phyloP scores from a whole-genome alignment of 1,140 invertebrate species.

The Drosophila novamexicana region DNA sequence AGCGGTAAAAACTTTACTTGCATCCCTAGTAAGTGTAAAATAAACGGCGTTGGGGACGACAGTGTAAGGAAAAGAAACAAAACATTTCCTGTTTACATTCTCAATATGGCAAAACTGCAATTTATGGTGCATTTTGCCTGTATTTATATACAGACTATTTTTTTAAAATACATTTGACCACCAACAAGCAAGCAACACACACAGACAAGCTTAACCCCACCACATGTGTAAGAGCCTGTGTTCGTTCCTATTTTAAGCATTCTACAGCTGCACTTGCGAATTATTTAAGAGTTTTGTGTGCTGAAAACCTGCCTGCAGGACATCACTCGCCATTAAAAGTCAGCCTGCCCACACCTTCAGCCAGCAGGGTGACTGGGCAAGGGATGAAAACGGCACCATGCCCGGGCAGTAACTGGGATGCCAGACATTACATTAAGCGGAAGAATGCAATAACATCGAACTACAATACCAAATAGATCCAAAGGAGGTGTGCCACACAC shows the following conservation, averaged over 20 bases:
- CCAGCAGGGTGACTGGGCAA: not conserved
- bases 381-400: not conserved
- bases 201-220: conserved; percentile 1
- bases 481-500: conserved; percentile 19
- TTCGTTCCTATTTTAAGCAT: conserved; percentile 1
- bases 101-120: conserved; percentile 73
- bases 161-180: conserved; percentile 26
- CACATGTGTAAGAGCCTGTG: conserved; percentile 17
- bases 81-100: conserved; percentile 80
- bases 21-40: conserved; percentile 5
- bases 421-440: conserved; percentile 62
- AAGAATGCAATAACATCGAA: conserved; percentile 70
- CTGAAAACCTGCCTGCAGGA: conserved; percentile 70
- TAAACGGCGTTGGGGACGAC: conserved; percentile 16
- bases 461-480: conserved; percentile 41
- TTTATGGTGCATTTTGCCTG: conserved; percentile 71
- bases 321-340: conserved; percentile 68
- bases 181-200: not conserved
- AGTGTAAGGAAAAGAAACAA: conserved; percentile 42
- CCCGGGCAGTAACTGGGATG: conserved; percentile 14
- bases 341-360: not conserved
- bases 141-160: conserved; percentile 26
- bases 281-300: conserved; percentile 74
- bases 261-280: conserved; percentile 32
- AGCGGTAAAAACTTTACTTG: conserved; percentile 9